Evolutionary conservation across 2,888 invertebrate species (phyloP).

Genomic region (Heterodera filipjevi): DNA sequence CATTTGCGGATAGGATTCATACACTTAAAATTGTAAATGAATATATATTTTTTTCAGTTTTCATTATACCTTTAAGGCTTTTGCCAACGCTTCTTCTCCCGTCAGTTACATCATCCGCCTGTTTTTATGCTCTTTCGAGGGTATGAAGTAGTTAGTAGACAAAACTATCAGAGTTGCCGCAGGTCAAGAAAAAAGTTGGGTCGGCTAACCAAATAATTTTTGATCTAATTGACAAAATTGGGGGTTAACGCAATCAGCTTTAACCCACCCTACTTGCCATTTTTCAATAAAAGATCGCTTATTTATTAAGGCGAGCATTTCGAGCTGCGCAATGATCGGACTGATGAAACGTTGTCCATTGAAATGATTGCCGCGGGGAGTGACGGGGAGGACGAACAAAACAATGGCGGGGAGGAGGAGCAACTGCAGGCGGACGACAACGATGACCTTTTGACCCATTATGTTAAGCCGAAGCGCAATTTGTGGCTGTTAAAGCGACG

Average conservation of each 20-base stretch:
- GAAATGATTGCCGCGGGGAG: background rate
- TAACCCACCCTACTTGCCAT: too few species aligned
- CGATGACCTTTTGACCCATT: background rate
- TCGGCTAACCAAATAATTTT: too few species aligned
- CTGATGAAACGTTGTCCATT: background rate
- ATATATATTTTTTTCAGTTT: background rate
- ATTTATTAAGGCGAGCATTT: background rate
- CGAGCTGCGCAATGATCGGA: background rate
- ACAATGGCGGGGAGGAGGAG: background rate
- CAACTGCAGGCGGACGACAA: background rate
- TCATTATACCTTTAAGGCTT: background rate
- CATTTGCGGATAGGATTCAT: background rate
- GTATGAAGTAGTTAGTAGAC: too few species aligned
- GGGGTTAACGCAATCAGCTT: too few species aligned
- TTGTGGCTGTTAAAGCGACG: background rate
- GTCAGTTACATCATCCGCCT: background rate
- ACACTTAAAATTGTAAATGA: background rate
- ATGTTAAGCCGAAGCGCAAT: background rate
- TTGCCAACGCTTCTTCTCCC: background rate
- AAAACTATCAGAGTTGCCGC: too few species aligned
- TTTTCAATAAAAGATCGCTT: too few species aligned
- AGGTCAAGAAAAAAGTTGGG: too few species aligned
- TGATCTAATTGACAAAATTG: too few species aligned
- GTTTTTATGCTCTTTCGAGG: background rate
- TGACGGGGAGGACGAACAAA: background rate